Evolutionary conservation across 2,113 vertebrate genomes (phyloP).

Genomic region (Dendrocopos noguchii): DNA sequence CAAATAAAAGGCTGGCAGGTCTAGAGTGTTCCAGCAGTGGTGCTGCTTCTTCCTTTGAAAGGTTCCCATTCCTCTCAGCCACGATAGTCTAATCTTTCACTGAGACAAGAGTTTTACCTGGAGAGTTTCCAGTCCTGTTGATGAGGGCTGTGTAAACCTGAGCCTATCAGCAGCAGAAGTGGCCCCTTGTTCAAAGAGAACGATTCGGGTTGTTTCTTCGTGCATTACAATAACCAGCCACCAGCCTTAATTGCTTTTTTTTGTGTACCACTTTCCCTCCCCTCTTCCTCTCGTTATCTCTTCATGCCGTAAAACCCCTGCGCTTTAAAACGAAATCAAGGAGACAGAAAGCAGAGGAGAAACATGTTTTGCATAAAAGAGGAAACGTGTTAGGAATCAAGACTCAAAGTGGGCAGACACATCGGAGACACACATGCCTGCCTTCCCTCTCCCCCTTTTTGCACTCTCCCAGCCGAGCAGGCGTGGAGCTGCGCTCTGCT

Average conservation of each 20-base stretch:
- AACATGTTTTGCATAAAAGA: constrained; percentile 64
- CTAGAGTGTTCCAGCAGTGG: not conserved
- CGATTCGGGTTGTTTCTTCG: not conserved
- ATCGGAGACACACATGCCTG: constrained; percentile 34
- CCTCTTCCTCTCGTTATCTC: constrained; percentile 42
- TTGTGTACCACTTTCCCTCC: constrained; percentile 56
- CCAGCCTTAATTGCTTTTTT: constrained; percentile 43
- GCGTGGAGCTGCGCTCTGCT: not conserved
- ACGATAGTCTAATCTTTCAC: constrained; percentile 11
- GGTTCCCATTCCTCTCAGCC: constrained; percentile 1
- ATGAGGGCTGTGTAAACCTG: constrained; percentile 26
- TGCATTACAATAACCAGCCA: constrained; percentile 29
- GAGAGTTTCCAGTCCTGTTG: constrained; percentile 28
- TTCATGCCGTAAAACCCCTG: constrained; percentile 66
- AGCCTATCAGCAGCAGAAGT: constrained; percentile 1
- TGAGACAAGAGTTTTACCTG: not conserved
- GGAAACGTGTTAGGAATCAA: constrained; percentile 73
- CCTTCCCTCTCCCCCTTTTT: not conserved
- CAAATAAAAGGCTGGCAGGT: not conserved
- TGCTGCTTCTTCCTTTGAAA: not conserved
- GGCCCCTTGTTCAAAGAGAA: not conserved
- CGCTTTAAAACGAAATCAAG: constrained; percentile 70
- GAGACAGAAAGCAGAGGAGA: constrained; percentile 74
- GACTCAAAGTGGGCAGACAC: constrained; percentile 56
- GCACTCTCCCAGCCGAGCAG: not conserved